Evolutionary conservation across 1,140 invertebrate species (phyloP).

Genomic region (Listronotus bonariensis): DNA sequence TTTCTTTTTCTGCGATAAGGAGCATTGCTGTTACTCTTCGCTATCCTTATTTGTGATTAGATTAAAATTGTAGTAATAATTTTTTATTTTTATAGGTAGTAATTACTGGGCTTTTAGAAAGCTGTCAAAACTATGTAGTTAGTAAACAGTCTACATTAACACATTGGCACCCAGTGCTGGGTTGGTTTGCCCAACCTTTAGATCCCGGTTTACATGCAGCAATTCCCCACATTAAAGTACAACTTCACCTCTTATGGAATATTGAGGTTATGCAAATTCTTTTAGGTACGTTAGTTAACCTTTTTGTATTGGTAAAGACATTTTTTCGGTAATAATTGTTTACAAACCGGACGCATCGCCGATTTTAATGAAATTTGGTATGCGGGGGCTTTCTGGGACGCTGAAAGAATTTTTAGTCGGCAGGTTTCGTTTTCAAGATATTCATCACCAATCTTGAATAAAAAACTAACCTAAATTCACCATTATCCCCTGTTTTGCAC

Average conservation of each 20-base stretch:
- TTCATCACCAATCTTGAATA: too few species aligned
- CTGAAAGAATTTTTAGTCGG: too few species aligned
- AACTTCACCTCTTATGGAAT: constrained; percentile 87
- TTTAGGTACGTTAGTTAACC: constrained; percentile 47
- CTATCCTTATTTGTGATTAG: too few species aligned
- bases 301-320: constrained; percentile 1
- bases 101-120: constrained; percentile 78
- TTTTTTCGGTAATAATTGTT: neutral
- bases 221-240: constrained; percentile 77
- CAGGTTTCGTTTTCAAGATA: too few species aligned
- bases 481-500: too few species aligned
- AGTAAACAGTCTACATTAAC: constrained; percentile 87
- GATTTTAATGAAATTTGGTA: too few species aligned
- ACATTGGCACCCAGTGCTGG: constrained; percentile 96
- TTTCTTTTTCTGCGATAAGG: too few species aligned
- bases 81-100: constrained; percentile 67
- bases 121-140: constrained; percentile 83
- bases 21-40: too few species aligned
- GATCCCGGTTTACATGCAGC: constrained; percentile 83
- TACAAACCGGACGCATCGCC: too few species aligned
- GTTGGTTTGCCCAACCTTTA: constrained; percentile 92
- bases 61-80: too few species aligned
- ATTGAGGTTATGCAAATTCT: constrained; percentile 58
- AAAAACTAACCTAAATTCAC: too few species aligned
- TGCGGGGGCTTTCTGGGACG: too few species aligned